Evolutionary conservation across 1,140 invertebrate species (phyloP), one percentile per base, ranked within the genome.

Genomic region (Halyomorpha halys): DNA sequence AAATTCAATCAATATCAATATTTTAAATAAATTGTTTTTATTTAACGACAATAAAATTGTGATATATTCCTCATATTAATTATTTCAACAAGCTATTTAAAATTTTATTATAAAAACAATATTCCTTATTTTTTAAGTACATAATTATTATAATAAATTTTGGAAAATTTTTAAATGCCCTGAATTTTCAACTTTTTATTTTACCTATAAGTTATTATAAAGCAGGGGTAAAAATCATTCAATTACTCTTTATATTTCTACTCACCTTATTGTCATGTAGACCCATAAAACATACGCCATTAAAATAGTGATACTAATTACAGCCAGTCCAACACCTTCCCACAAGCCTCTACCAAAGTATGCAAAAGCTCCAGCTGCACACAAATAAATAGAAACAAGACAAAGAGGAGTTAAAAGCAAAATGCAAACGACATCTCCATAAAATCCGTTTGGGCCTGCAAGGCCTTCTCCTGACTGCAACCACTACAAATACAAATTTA

Each of bases 191-290:
- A 30, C 8, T 30, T 3, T 30, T 30, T 30, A 3, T 30, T 30
- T 30, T 30, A 30, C 3, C 27, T 30, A 30, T n/a, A n/a, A n/a
- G n/a, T n/a, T n/a, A n/a, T n/a, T n/a, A n/a, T n/a, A n/a, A n/a
- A n/a, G n/a, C n/a, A n/a, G n/a, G n/a, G n/a, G n/a, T 30, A 8
- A 30, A 30, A 30, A 30, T 30, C 27, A 30, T 39, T 11, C 6
- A 39, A 39, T 9, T 39, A 13, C 4, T 39, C 13, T 11, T 39
- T 39, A 39, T 11, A n/a, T 39, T 39, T 39, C 11, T 56, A 56
- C 30, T 18, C 59, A 64, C 63, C 19, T 64, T 25, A 64, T 30
- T 19, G 63, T 64, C 27, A 64, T 59, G 39, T 64, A 64, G 6
- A 64, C 25, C 63, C 63, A 64, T 13, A 64, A 16, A 11, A 44